Base-by-base conservation (phyloP, 2,797 vertebrate genomes). In the Steatocranus sp. region DNA sequence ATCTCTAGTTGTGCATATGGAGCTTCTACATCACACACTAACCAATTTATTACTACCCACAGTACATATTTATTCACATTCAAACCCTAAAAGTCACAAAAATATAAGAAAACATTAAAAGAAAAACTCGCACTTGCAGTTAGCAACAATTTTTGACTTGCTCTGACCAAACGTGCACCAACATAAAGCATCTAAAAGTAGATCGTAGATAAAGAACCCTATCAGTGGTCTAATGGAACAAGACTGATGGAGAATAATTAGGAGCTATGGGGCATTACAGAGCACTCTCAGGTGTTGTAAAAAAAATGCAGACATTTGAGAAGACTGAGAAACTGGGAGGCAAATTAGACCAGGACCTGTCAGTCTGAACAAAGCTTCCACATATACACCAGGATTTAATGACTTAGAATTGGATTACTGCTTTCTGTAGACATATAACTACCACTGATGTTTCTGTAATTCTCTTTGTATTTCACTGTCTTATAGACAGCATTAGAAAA, bases 171-270 rank as follows among this genome's bases (percentile, higher is more conserved):
- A 38, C 5, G 58, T 36, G 43, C 61, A 85, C 70, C 79, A 76
- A 91, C 56, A 70, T 41, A 27, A 79, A 88, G 81, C 75, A 68
- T 86, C 80, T 79, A 83, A 81, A 76, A 77, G 79, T 75, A 38
- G 82, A 85, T 88, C 75, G 84, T 63, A 88, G 88, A 86, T 89
- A 79, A 91, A 86, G 83, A 83, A 80, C 50, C 27, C 14, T 78
- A 78, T 86, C 79, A 83, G 75, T 76, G 84, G 83, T 89, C 81
- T 88, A 88, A 91, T 87, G 80, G 87, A 92, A 89, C 79, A 89
- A 83, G 85, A 90, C 80, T 90, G 86, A 86, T 85, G 58, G 78
- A 86, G 78, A 93, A 91, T 93, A 91, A 94, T 93, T 88, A 89
- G 79, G 83, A 87, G 86, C 89, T 91, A 86, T 86, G 86, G 82